These are phyloP conservation scores for Kryphioiulus occultus DNA, from an alignment of 2,888 invertebrate species.

Conservation along the genomic window DNA sequence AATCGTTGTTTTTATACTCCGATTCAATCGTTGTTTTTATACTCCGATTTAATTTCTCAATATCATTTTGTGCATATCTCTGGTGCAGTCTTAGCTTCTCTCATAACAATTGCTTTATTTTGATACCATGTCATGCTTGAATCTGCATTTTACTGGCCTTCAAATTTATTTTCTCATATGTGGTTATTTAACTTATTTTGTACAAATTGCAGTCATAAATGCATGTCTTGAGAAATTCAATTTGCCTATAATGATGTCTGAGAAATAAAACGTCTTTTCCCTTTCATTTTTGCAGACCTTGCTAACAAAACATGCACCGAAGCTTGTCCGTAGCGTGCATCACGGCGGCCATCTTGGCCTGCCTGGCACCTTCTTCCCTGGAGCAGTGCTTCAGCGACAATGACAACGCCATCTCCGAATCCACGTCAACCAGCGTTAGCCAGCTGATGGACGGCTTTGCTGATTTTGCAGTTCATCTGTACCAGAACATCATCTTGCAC, in stretches of 20 bases:
- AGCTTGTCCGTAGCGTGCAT: neutral
- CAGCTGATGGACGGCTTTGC: slow-evolving; percentile 43
- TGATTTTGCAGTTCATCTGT: slow-evolving; percentile 40
- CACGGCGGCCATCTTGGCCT: neutral
- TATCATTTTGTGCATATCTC: no score
- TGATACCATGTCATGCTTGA: no score
- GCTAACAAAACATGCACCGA: neutral
- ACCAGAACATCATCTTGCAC: slow-evolving; percentile 9
- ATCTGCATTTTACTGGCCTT: no score
- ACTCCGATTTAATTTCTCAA: no score
- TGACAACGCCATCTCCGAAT: slow-evolving; percentile 40
- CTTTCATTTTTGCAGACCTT: neutral
- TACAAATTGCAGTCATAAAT: no score
- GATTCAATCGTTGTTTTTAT: no score
- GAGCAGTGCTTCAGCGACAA: slow-evolving; percentile 41
- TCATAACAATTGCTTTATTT: no score
- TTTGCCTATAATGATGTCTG: neutral
- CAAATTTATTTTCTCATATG: no score
- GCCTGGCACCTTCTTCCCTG: neutral
- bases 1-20: no score
- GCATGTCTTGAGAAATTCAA: no score
- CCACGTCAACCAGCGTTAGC: slow-evolving; percentile 37
- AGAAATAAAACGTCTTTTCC: neutral
- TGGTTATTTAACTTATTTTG: no score
- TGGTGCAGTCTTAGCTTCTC: no score